Percentiles rank a stretch among this genome's conserved stretches.
Evolutionary conservation across 2,113 vertebrate genomes (phyloP).

Genomic region (Anarrhichthys ocellatus): DNA sequence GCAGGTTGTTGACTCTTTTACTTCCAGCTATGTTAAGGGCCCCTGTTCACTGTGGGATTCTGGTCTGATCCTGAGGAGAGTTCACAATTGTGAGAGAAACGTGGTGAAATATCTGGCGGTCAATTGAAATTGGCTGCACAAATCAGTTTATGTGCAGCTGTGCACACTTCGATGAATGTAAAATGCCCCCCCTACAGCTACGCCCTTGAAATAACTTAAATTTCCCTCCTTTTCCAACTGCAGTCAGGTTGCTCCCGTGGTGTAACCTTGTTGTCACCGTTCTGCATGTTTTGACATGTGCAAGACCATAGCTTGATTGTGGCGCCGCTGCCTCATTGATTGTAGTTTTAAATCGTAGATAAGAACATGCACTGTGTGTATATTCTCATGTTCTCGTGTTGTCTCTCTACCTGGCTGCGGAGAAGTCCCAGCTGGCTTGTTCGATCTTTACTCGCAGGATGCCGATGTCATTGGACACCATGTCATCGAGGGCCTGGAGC

Average conservation of each 20-base stretch:
- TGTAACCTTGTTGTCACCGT: too few species aligned
- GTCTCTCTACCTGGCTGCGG: slow-evolving; percentile 85
- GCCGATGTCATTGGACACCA: slow-evolving; percentile 93
- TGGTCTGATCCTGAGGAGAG: neutral
- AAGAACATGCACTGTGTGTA: neutral
- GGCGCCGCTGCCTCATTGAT: neutral
- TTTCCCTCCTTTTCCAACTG: neutral
- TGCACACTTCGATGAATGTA: too few species aligned
- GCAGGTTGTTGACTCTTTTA: neutral
- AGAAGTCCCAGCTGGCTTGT: slow-evolving; percentile 92
- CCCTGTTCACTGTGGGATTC: too few species aligned
- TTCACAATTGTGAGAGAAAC: neutral
- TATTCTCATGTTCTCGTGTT: too few species aligned
- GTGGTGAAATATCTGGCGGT: neutral
- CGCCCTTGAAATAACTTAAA: too few species aligned
- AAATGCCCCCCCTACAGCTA: too few species aligned
- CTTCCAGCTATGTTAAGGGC: neutral
- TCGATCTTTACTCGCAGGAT: slow-evolving; percentile 93
- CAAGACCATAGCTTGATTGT: neutral
- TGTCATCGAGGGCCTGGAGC: slow-evolving; percentile 93
- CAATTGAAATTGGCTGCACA: neutral
- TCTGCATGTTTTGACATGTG: neutral
- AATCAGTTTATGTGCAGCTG: too few species aligned
- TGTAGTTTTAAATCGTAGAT: neutral
- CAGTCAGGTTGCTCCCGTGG: too few species aligned